A percentile compares a stretch with the other conserved stretches of the same genome.
phyloP scores from a whole-genome alignment of 2,888 invertebrate genomes.

The Papilio protenor region DNA sequence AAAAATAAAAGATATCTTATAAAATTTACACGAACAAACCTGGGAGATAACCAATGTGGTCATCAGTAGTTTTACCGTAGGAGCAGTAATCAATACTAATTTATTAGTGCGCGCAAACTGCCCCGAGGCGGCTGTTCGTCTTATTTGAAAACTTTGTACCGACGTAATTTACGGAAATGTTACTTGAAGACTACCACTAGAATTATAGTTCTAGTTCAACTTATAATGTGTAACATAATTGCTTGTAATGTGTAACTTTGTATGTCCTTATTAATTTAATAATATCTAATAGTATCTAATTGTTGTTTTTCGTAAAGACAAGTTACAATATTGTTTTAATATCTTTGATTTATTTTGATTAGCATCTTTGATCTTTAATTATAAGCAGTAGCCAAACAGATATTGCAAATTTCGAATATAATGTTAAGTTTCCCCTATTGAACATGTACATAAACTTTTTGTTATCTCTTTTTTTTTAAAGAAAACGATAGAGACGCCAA shows the following conservation, averaged over 20 bases:
- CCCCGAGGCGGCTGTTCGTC: not conserved
- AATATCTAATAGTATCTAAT: no score
- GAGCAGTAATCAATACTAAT: conserved; percentile 24
- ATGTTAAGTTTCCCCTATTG: not conserved
- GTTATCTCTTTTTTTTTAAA: not conserved
- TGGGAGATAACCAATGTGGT: not conserved
- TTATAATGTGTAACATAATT: not conserved
- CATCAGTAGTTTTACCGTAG: conserved; percentile 22
- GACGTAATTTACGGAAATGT: not conserved
- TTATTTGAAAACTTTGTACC: not conserved
- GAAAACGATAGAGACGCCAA: not conserved
- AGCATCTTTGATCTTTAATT: not conserved
- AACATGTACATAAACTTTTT: not conserved
- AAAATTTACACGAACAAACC: not conserved
- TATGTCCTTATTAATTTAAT: not conserved
- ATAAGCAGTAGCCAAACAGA: not conserved
- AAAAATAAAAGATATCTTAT: conserved; percentile 15
- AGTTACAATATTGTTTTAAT: no score
- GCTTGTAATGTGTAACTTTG: not conserved
- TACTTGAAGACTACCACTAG: not conserved
- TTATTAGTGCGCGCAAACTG: not conserved
- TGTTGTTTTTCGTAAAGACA: no score
- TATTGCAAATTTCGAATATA: not conserved
- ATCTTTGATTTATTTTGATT: not conserved
- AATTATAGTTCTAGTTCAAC: not conserved